Evolutionary conservation across 92 coral and sea anemone genomes (phyloP).

Genomic region (Metridium senile): DNA sequence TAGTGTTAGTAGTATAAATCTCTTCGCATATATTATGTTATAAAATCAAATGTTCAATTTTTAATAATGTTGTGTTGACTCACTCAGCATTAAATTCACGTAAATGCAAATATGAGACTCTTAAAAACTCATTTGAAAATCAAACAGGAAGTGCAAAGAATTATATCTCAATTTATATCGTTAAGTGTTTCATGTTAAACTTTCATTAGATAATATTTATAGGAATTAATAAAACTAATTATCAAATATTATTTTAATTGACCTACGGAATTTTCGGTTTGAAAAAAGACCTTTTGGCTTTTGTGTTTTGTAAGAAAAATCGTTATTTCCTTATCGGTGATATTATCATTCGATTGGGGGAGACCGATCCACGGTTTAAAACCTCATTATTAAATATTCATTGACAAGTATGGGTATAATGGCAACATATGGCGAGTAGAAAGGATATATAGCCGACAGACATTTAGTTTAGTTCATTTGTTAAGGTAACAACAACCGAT

Average conservation of each 20-base stretch:
- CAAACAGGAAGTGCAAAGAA: no score
- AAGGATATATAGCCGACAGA: not conserved
- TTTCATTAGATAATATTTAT: not conserved
- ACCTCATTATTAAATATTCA: not conserved
- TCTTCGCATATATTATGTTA: no score
- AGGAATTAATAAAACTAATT: not conserved
- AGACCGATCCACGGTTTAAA: not conserved
- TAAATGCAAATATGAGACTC: no score
- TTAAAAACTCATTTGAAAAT: no score
- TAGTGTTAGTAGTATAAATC: no score
- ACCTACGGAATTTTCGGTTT: not conserved
- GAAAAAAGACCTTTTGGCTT: no score
- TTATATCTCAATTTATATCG: no score
- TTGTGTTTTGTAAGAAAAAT: no score
- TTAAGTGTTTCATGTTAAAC: no score
- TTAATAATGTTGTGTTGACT: no score
- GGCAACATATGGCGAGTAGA: not conserved
- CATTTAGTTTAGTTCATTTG: not conserved
- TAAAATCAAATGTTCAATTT: not conserved
- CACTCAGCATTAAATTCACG: no score
- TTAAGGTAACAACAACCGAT: not conserved
- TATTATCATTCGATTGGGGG: not conserved
- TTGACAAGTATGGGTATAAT: not conserved
- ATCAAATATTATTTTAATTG: not conserved
- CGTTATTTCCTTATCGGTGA: not conserved